A percentile compares a stretch with the other conserved stretches of the same genome.
Evolutionary conservation across 2,113 vertebrate genomes (phyloP).

Genomic region (Cromileptes altivelis): DNA sequence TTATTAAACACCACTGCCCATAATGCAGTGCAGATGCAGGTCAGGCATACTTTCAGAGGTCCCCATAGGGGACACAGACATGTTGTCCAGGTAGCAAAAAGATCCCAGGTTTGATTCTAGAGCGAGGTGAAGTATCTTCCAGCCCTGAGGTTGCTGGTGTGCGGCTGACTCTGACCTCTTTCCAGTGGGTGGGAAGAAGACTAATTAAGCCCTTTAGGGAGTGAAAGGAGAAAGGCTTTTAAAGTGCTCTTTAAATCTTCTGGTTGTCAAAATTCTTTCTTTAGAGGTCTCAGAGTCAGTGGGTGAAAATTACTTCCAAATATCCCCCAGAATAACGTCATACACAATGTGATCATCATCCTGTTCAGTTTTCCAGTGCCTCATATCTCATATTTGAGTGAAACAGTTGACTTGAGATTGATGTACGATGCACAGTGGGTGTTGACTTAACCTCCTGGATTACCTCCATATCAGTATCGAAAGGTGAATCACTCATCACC

Average conservation of each 20-base stretch:
- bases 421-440: not conserved
- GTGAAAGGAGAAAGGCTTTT: not conserved
- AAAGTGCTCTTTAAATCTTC: slow-evolving; percentile 1
- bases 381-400: not conserved
- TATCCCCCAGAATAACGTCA: not conserved
- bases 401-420: not conserved
- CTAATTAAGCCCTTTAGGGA: not conserved
- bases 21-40: slow-evolving; percentile 36
- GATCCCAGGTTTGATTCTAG: not conserved
- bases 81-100: not conserved
- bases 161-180: not conserved
- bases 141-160: not conserved
- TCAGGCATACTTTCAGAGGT: not conserved
- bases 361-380: not conserved
- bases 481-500: not conserved
- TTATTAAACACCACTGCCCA: slow-evolving; percentile 58
- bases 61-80: not conserved
- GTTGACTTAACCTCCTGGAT: not conserved
- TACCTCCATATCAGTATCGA: not conserved
- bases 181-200: not conserved
- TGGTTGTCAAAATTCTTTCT: not conserved
- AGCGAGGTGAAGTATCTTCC: not conserved
- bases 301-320: not conserved
- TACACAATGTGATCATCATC: not conserved
- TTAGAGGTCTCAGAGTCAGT: not conserved